Percentiles rank a stretch among this genome's conserved stretches.
Conservation (phyloP, 2,888 invertebrate genomes). For the Drosophila melanocephala region DNA sequence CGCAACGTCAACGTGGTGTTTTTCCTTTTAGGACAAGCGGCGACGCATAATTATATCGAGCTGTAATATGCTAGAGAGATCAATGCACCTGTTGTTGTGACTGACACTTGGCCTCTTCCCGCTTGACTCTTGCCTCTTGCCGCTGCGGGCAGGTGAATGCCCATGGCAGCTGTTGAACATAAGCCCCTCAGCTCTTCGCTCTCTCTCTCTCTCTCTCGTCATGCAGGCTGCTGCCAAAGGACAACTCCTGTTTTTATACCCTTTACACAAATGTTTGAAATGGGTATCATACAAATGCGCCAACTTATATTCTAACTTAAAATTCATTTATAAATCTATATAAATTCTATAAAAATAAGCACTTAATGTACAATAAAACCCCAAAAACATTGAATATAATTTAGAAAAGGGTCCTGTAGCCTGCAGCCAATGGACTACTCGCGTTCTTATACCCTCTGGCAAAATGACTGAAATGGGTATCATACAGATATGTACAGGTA, state of each 20-base stretch:
- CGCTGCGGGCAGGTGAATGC: slow-evolving; percentile 64
- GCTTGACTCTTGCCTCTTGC: slow-evolving; percentile 38
- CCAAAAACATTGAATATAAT: neutral
- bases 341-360: no score
- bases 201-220: neutral
- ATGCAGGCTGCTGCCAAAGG: slow-evolving; percentile 44
- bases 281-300: neutral
- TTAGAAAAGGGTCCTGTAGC: neutral
- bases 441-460: neutral
- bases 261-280: neutral
- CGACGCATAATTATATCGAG: slow-evolving; percentile 71
- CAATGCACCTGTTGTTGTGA: slow-evolving; percentile 70
- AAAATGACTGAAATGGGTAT: no score
- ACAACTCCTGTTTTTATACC: slow-evolving; percentile 24
- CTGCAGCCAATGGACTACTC: no score
- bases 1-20: slow-evolving; percentile 59
- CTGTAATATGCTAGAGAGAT: slow-evolving; percentile 39
- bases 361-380: neutral
- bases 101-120: slow-evolving; percentile 46
- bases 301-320: neutral
- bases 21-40: slow-evolving; percentile 38
- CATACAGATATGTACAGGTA: neutral
- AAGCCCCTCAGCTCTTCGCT: neutral
- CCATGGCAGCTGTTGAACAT: slow-evolving; percentile 56
- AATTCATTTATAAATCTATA: neutral